phyloP scores from a whole-genome alignment of 2,797 vertebrate species.

The Rhinatrema bivittatum region DNA sequence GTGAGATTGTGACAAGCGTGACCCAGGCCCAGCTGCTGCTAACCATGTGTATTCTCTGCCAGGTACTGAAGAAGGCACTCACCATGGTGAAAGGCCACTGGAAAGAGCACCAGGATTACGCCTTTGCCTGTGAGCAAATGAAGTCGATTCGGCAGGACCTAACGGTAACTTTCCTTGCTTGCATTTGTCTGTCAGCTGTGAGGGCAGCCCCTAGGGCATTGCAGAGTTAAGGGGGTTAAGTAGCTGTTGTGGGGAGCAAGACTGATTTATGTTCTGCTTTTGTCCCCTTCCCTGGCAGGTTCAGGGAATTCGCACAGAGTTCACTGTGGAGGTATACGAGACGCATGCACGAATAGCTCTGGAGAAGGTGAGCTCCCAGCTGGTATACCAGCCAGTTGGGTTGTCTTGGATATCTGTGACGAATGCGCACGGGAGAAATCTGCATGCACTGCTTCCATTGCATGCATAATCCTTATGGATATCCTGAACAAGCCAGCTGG shows the following conservation, averaged over 20 bases:
- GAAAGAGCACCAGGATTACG: slow-evolving; percentile 82
- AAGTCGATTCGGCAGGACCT: slow-evolving; percentile 91
- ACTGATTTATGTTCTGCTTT: background rate
- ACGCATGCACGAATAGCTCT: slow-evolving; percentile 87
- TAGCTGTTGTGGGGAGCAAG: too few species aligned
- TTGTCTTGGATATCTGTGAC: too few species aligned
- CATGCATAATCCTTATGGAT: too few species aligned
- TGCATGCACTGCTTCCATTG: too few species aligned
- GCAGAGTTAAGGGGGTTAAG: too few species aligned
- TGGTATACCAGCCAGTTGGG: too few species aligned
- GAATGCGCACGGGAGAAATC: too few species aligned
- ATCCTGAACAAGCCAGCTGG: too few species aligned
- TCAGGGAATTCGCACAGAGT: slow-evolving; percentile 84
- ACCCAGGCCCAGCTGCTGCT: too few species aligned
- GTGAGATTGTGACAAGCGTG: too few species aligned
- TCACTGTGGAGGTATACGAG: slow-evolving; percentile 91
- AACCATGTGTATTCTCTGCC: background rate
- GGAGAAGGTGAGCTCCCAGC: slow-evolving; percentile 72
- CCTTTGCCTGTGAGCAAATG: slow-evolving; percentile 89
- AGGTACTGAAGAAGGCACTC: slow-evolving; percentile 81
- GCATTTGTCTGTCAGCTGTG: too few species aligned
- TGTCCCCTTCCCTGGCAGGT: slow-evolving; percentile 56
- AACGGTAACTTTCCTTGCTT: slow-evolving; percentile 69
- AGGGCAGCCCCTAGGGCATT: too few species aligned
- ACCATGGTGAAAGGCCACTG: slow-evolving; percentile 76